phyloP scores from a whole-genome alignment of 2,113 vertebrate species.

The Ophiodon elongatus region DNA sequence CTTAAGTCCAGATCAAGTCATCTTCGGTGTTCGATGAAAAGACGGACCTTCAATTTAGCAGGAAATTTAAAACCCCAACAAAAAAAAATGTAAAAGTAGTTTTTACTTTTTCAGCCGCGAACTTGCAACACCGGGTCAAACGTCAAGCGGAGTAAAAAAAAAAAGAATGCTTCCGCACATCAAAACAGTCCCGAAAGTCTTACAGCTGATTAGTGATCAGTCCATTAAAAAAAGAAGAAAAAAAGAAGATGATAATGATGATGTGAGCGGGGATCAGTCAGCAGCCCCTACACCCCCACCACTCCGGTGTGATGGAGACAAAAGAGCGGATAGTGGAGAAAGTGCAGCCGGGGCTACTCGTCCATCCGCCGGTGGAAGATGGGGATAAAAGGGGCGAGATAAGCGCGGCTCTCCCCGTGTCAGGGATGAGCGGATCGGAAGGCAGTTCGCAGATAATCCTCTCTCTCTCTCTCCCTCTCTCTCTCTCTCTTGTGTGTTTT shows the following conservation, averaged over 20 bases:
- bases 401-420: slow-evolving; percentile 59
- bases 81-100: not conserved
- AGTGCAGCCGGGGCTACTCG: slow-evolving; percentile 74
- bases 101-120: slow-evolving; percentile 48
- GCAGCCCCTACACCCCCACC: not conserved
- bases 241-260: not conserved
- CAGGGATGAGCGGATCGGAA: slow-evolving; percentile 57
- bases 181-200: slow-evolving; percentile 26
- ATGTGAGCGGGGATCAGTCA: slow-evolving; percentile 39
- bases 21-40: slow-evolving; percentile 56
- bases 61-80: not conserved
- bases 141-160: slow-evolving; percentile 15
- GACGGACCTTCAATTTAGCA: not conserved
- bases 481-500: not conserved
- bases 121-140: slow-evolving; percentile 46
- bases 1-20: slow-evolving; percentile 77
- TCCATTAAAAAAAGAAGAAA: not conserved
- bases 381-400: slow-evolving; percentile 59
- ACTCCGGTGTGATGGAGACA: slow-evolving; percentile 77
- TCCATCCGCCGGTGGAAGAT: slow-evolving; percentile 69
- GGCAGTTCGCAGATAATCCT: slow-evolving; percentile 67
- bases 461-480: slow-evolving; percentile 3
- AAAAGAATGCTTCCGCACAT: slow-evolving; percentile 16
- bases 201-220: slow-evolving; percentile 8
- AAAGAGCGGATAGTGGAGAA: slow-evolving; percentile 81